Evolutionary conservation across 1,140 invertebrate species (phyloP), one percentile per base, ranked within the genome.

Genomic region (Metaphire vulgaris): DNA sequence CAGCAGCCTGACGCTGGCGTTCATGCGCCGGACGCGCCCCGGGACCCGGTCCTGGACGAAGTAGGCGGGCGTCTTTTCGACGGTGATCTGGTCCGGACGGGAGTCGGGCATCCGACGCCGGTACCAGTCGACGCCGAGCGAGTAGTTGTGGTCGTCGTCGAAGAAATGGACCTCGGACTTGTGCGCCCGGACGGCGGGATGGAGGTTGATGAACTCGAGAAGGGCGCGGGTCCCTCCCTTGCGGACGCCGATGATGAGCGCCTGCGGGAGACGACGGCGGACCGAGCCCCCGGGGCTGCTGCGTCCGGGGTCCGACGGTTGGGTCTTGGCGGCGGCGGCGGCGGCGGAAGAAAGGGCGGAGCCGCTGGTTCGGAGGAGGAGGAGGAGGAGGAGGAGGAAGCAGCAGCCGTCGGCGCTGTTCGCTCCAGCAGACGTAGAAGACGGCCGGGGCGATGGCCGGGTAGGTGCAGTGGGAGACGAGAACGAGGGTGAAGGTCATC

Each of bases 21-120:
- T 95, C 93, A 97, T 94, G 68, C 90, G 89, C 79, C 92, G 90
- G 0, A 97, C 91, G 69, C 94, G 88, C 74, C 89, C 88, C 0
- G 95, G 94, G 1, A 92, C 94, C 78, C 92, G 33, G 2, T 73
- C 72, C 31, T 82, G 80, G 6, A 86, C 83, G 78, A 88, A 88
- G 80, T 89, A 88, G 14, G 84, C 84, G 12, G 88, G 87, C 1
- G 86, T 87, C 80, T 89, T 89, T 76, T 89, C 88, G 30, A 88
- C 83, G 0, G 87, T 88, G 15, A 89, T 81, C 78, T 86, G 83
- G 68, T 81, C 76, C 26, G 76, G 77, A 33, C 77, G 81, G 29
- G 83, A 81, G 1, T 34, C 75, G 12, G 84, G 83, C 84, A 86
- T 86, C 73, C 81, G 78, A 15, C 78, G 77, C 12, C 82, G 79